Evolutionary conservation across 2,797 vertebrate genomes (phyloP).

Genomic region (Dendrocincla tyrannina): DNA sequence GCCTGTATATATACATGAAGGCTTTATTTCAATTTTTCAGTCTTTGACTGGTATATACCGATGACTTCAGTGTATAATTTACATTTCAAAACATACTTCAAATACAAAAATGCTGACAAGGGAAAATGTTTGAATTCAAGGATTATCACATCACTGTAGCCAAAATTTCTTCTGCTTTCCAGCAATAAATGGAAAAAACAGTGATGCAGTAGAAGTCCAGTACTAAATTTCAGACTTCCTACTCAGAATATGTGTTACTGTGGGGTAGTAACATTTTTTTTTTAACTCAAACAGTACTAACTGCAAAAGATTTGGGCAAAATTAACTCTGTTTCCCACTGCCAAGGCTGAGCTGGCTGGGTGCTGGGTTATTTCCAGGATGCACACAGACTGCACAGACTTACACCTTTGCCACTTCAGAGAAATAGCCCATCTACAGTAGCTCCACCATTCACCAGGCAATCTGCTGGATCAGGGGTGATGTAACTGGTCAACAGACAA

Average conservation of each 20-base stretch:
- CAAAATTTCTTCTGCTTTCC: neutral
- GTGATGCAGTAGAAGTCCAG: neutral
- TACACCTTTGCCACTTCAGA: neutral
- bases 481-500: neutral
- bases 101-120: neutral
- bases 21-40: neutral
- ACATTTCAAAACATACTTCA: conserved; percentile 8
- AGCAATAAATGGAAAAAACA: neutral
- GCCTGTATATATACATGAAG: neutral
- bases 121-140: neutral
- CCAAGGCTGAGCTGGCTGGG: neutral
- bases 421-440: neutral
- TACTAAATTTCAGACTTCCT: neutral
- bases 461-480: neutral
- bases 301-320: neutral
- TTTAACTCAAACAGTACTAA: neutral
- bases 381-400: neutral
- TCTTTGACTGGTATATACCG: neutral
- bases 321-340: neutral
- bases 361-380: neutral
- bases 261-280: neutral
- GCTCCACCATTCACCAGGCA: rapidly evolving
- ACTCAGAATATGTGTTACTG: neutral
- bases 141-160: neutral
- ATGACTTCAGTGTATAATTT: conserved; percentile 2